Evolutionary conservation across 2,113 vertebrate genomes (phyloP).

Genomic region (Sula dactylatra): DNA sequence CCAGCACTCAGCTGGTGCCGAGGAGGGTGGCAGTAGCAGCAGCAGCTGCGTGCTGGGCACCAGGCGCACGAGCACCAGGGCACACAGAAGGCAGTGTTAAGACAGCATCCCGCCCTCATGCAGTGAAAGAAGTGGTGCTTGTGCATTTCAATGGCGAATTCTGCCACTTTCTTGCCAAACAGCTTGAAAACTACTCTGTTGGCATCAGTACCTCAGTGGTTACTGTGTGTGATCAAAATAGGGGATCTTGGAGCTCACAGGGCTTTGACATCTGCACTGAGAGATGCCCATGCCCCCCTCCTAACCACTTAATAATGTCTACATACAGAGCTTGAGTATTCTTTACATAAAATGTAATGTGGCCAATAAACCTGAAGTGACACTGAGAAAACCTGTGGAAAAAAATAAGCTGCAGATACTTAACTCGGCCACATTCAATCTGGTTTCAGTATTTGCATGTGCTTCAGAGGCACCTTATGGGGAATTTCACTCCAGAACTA

Average conservation of each 20-base stretch:
- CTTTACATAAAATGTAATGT: not conserved
- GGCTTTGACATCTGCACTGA: not conserved
- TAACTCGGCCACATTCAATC: not conserved
- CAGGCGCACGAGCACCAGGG: accelerated
- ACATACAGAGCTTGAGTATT: not conserved
- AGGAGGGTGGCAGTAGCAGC: not conserved
- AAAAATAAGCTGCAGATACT: not conserved
- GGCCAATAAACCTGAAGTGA: not conserved
- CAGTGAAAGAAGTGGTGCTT: not conserved
- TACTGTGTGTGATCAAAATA: constrained; percentile 21
- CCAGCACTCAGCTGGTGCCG: not conserved
- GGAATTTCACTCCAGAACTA: not conserved
- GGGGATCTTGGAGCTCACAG: not conserved
- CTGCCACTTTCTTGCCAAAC: not conserved
- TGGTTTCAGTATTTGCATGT: not conserved
- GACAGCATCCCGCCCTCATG: not conserved
- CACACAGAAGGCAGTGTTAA: not conserved
- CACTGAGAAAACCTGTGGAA: not conserved
- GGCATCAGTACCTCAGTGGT: not conserved
- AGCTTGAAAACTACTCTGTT: constrained; percentile 19
- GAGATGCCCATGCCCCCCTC: accelerated
- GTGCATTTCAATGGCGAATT: not conserved
- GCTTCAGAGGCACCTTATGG: not conserved
- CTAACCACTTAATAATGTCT: not conserved
- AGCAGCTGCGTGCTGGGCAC: not conserved